Percentiles rank a stretch among this genome's conserved stretches.
Conservation (phyloP, 1,140 invertebrate species). For the Tetraneura akinire region DNA sequence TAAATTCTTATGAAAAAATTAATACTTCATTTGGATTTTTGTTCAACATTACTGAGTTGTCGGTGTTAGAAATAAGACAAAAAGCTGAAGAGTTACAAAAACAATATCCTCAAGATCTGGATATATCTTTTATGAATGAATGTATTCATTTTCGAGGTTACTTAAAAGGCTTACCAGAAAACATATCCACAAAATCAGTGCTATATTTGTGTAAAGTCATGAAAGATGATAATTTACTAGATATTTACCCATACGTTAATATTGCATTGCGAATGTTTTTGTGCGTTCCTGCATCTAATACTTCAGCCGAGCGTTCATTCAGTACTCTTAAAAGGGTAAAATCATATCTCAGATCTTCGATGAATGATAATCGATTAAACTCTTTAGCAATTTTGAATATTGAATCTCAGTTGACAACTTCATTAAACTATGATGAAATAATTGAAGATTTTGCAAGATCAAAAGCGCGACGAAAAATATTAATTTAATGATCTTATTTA, state of each 20-base stretch:
- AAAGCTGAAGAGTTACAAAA: slow-evolving; percentile 1
- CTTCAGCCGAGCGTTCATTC: slow-evolving; percentile 9
- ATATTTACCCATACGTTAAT: slow-evolving; percentile 14
- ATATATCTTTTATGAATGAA: slow-evolving; percentile 20
- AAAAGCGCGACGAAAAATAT: too few species aligned
- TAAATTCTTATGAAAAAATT: slow-evolving; percentile 8
- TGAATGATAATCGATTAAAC: too few species aligned
- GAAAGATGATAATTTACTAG: slow-evolving; percentile 5
- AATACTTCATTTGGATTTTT: slow-evolving; percentile 28
- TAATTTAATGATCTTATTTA: too few species aligned
- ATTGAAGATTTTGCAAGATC: too few species aligned
- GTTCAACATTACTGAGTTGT: slow-evolving; percentile 7
- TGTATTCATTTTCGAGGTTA: slow-evolving; percentile 5
- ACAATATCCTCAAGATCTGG: slow-evolving; percentile 24
- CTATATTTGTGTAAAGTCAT: slow-evolving; percentile 2
- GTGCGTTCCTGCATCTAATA: slow-evolving; percentile 23
- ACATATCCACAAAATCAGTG: background rate
- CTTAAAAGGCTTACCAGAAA: slow-evolving; percentile 2
- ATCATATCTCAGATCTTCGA: background rate
- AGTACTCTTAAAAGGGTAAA: slow-evolving; percentile 20
- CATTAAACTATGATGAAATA: too few species aligned
- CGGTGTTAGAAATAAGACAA: background rate
- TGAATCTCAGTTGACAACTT: too few species aligned
- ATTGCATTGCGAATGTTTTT: slow-evolving; percentile 33
- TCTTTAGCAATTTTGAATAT: too few species aligned